phyloP scores from a whole-genome alignment of 1,140 invertebrate species.

The Drosophila lacteicornis region DNA sequence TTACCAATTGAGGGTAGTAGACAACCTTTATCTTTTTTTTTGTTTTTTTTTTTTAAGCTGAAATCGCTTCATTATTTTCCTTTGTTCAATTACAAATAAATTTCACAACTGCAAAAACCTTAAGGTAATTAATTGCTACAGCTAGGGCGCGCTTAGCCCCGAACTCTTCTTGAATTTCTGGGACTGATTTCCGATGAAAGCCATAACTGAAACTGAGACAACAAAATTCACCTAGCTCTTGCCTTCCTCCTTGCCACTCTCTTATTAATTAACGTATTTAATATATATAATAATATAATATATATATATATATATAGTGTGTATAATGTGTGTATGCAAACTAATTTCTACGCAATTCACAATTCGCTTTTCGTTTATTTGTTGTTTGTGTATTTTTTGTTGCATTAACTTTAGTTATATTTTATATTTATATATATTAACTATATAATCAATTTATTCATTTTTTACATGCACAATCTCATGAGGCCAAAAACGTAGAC shows the following conservation, averaged over 20 bases:
- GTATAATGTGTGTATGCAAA: conserved; percentile 27
- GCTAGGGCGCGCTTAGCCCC: neutral
- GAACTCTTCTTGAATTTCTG: neutral
- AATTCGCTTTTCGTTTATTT: conserved; percentile 66
- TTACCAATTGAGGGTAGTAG: conserved; percentile 15
- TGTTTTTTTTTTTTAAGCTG: neutral
- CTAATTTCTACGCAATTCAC: conserved; percentile 67
- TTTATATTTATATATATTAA: conserved; percentile 52
- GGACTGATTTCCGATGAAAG: neutral
- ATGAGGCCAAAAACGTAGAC: conserved; percentile 67
- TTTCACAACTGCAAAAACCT: conserved; percentile 28
- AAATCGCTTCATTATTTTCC: conserved; percentile 1
- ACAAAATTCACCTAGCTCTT: conserved; percentile 43
- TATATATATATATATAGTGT: conserved; percentile 1
- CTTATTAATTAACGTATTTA: conserved; percentile 30
- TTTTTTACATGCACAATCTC: conserved; percentile 81
- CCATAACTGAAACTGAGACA: neutral
- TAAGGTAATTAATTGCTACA: conserved; percentile 6
- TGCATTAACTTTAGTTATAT: conserved; percentile 42
- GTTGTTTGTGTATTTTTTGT: conserved; percentile 8
- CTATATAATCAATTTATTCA: conserved; percentile 50
- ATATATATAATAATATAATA: neutral
- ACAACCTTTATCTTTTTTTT: conserved; percentile 18
- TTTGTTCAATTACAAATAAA: neutral
- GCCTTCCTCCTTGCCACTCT: neutral